Evolutionary conservation across 1,140 invertebrate species (phyloP), one percentile per base, ranked within the genome.

Genomic region (Drosophila littoralis): DNA sequence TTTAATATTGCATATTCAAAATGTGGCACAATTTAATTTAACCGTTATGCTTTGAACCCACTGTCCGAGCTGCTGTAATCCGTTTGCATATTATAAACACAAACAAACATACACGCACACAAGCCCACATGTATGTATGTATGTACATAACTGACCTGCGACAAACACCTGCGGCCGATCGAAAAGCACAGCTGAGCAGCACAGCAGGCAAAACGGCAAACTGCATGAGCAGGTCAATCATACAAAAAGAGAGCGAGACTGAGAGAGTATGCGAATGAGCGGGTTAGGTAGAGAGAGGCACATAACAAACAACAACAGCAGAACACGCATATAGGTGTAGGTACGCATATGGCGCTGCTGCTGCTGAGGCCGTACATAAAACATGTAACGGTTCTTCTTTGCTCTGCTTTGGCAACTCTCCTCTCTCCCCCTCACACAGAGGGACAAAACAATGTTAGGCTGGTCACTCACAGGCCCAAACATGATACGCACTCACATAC

Each of bases 131-230:
- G 15, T 6, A 38, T 17, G 7, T 8, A 12, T 22, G 22, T 7
- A 58, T 15, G 17, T 55, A 13, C 17, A 55, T 12, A 74, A 74
- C 71, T 74, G 71, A 74, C 65, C 71, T 74, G 13, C 46, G 55
- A 60, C 55, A 68, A 74, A 35, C 48, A 67, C 42, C 55, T 46
- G 71, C 36, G 35, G 35, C 38, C 50, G 51, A 71, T 71, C 68
- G n/a, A 46, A 63, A 6, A 15, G 48, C 67, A 22, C 66, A 52
- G 28, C 65, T 59, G 28, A 58, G 17, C 17, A 43, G 33, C 42
- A 9, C 28, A 35, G 32, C 43, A 13, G 42, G 17, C 43, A 38
- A 54, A 46, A 40, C 46, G 38, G 35, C 40, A 12, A 35, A 38
- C 9, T 40, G 54, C 22, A 46, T 35, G 32, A n/a, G 7, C 33